phyloP scores from a whole-genome alignment of 2,113 vertebrate genomes.

The Cryptoleucopteryx plumbea region DNA sequence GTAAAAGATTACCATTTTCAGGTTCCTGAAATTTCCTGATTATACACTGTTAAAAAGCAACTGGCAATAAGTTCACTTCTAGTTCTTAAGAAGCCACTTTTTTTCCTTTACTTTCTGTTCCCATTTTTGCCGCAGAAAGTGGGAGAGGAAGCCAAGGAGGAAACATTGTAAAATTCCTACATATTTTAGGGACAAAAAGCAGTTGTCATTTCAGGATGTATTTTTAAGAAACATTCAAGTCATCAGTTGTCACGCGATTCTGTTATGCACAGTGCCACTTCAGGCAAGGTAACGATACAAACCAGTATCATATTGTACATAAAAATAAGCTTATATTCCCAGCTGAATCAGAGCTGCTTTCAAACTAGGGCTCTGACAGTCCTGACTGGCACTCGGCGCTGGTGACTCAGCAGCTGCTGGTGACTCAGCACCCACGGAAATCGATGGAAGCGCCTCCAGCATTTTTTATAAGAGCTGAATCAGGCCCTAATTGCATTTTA shows the following conservation, averaged over 20 bases:
- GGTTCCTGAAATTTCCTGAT: not conserved
- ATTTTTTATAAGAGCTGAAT: not conserved
- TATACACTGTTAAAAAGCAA: not conserved
- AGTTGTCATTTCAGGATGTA: not conserved
- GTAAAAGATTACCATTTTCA: not conserved
- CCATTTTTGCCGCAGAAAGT: not conserved
- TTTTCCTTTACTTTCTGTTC: not conserved
- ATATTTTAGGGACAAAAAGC: constrained; percentile 2
- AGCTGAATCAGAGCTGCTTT: constrained; percentile 17
- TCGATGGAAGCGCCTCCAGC: not conserved
- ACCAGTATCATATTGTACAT: not conserved
- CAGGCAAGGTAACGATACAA: not conserved
- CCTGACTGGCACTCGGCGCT: not conserved
- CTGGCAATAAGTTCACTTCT: not conserved
- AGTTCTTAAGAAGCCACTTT: not conserved
- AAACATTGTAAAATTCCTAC: not conserved
- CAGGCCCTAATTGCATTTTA: constrained; percentile 3
- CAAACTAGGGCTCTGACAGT: not conserved
- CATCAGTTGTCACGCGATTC: not conserved
- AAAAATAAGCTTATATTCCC: not conserved
- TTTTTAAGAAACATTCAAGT: not conserved
- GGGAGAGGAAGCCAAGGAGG: not conserved
- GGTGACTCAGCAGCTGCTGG: constrained; percentile 29
- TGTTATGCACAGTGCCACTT: not conserved
- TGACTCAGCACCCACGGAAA: constrained; percentile 31